Conservation (phyloP, 2,113 vertebrate genomes). For the Xerus inauris region DNA sequence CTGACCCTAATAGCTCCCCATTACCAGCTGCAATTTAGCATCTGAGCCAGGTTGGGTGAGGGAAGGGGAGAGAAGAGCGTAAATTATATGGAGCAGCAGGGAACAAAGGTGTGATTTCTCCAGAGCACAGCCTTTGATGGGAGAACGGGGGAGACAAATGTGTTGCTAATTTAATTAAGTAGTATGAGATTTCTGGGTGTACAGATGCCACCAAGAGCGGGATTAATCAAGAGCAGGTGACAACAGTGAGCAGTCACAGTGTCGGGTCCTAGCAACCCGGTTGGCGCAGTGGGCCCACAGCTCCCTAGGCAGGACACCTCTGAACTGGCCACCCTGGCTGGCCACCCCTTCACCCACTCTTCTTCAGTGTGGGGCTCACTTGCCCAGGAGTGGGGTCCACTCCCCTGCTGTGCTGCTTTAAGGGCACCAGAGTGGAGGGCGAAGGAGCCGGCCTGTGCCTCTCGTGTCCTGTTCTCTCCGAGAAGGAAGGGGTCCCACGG, state of each 20-base stretch:
- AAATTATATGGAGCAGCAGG: slow-evolving; percentile 87
- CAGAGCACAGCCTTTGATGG: slow-evolving; percentile 89
- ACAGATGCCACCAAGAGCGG: slow-evolving; percentile 87
- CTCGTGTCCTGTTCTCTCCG: neutral
- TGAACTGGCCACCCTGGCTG: slow-evolving; percentile 84
- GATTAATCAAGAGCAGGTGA: slow-evolving; percentile 90
- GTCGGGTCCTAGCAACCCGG: slow-evolving; percentile 87
- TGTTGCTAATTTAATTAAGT: slow-evolving; percentile 93
- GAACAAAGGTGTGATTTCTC: slow-evolving; percentile 91
- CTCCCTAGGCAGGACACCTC: slow-evolving; percentile 81
- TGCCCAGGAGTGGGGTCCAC: neutral
- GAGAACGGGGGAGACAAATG: slow-evolving; percentile 90
- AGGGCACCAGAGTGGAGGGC: neutral
- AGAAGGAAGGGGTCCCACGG: fast-evolving
- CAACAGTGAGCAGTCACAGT: slow-evolving; percentile 88
- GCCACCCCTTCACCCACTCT: slow-evolving; percentile 81
- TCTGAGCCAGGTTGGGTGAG: slow-evolving; percentile 87
- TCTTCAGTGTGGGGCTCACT: neutral
- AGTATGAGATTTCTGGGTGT: slow-evolving; percentile 87
- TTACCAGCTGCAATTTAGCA: slow-evolving; percentile 89
- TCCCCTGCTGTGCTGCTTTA: neutral
- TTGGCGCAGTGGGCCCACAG: slow-evolving; percentile 77
- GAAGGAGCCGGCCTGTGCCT: neutral
- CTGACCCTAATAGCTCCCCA: slow-evolving; percentile 87
- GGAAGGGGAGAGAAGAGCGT: slow-evolving; percentile 82